Base-by-base conservation (phyloP, 2,113 vertebrate genomes). In the Abramis brama region DNA sequence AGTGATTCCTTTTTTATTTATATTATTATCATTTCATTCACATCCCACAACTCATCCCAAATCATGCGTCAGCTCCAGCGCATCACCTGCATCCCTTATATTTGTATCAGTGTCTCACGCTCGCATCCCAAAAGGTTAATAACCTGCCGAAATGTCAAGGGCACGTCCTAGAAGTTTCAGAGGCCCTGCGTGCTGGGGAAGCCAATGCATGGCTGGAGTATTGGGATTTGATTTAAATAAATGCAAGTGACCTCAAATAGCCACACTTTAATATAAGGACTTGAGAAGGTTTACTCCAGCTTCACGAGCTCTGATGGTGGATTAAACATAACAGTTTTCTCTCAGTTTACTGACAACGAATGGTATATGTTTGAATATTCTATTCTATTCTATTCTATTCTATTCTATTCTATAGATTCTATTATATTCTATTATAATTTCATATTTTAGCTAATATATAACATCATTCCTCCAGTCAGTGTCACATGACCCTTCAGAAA, bases 171-270 rank as follows among this genome's bases (percentile, higher is more conserved):
- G 89, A 82, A 21, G 60, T 85, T 89, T 89, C 88, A 87, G 88
- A 80, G 80, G 86, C 30, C 39, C 74, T 89, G 86, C 91, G 87
- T 91, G 89, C 89, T 86, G 66, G 82, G 79, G 85, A 92, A 86
- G 79, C 79, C 89, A 87, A 89, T 85, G 71, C 70, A 47, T 57
- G 88, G 80, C 88, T 89, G 75, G 39, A 89, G 87, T 90, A 92
- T 93, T 92, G 89, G 89, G 91, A 92, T 93, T 93, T 92, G 91
- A 94, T 94, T 94, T 93, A 91, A 91, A 91, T 87, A 92, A 94
- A 92, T 89, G 92, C 88, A 89, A 88, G 87, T 88, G 84, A 66
- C 88, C 85, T 86, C 82, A 86, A 82, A 82, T 83, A 76, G 85
- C 85, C 76, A 79, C 64, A 55, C 33, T 21, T 60, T 71, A 76